phyloP scores from a whole-genome alignment of 2,797 vertebrate species.

The Dipus sagitta region DNA sequence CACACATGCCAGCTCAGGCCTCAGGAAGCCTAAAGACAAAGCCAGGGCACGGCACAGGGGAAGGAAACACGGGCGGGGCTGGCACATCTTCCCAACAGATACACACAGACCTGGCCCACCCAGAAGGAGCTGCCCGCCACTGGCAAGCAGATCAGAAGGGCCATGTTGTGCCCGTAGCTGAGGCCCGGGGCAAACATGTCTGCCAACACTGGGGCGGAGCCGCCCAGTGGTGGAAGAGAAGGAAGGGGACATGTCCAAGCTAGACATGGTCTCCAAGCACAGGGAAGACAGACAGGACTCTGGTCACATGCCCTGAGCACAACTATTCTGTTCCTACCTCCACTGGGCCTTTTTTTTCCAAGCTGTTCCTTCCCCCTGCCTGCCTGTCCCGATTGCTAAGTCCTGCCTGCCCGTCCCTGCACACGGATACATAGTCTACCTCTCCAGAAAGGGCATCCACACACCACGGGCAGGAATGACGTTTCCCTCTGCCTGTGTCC shows the following conservation, averaged over 20 bases:
- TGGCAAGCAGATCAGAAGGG: neutral
- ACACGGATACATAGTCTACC: neutral
- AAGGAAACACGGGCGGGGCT: neutral
- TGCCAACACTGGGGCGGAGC: neutral
- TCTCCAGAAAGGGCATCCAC: neutral
- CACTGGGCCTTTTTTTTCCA: fast-evolving
- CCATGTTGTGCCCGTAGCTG: conserved; percentile 19
- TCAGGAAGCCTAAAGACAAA: fast-evolving
- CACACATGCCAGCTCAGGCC: fast-evolving
- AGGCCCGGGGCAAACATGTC: conserved; percentile 30
- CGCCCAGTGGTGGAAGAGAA: neutral
- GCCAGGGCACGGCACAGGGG: neutral
- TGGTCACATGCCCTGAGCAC: neutral
- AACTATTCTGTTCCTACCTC: neutral
- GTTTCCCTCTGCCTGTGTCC: neutral
- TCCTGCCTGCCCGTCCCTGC: fast-evolving
- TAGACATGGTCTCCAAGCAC: conserved; percentile 66
- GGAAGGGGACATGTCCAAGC: conserved; percentile 45
- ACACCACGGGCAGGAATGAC: fast-evolving
- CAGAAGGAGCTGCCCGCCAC: neutral
- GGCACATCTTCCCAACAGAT: neutral
- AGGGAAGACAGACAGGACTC: neutral
- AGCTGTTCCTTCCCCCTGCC: neutral
- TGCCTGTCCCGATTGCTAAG: neutral
- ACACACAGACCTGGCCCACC: neutral